phyloP scores from a whole-genome alignment of 2,113 vertebrate species.

The Oxyruncus cristatus region DNA sequence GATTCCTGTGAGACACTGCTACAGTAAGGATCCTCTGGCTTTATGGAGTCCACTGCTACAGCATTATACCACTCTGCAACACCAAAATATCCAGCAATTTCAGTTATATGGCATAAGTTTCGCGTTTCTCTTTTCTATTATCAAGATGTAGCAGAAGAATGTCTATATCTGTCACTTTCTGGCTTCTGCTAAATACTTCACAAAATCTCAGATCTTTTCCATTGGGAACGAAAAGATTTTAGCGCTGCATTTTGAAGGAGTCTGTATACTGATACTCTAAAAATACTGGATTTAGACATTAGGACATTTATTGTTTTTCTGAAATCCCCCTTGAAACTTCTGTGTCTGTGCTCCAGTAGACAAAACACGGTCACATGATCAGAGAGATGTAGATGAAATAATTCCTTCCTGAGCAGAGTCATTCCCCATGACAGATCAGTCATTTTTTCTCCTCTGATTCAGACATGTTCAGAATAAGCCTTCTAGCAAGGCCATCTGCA shows the following conservation, averaged over 20 bases:
- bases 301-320: background rate
- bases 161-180: background rate
- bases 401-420: background rate
- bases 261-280: background rate
- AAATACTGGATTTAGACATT: background rate
- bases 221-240: background rate
- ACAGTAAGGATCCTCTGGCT: background rate
- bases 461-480: background rate
- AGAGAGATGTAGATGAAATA: background rate
- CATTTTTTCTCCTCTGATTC: background rate
- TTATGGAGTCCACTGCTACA: background rate
- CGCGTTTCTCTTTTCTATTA: background rate
- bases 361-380: background rate
- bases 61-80: background rate
- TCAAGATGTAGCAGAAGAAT: background rate
- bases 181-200: background rate
- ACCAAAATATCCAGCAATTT: background rate
- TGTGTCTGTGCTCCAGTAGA: background rate
- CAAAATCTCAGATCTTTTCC: background rate
- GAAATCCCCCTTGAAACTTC: background rate
- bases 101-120: background rate
- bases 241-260: background rate
- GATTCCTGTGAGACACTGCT: background rate
- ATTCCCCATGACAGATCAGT: background rate
- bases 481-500: background rate